Percentiles rank a stretch among this genome's conserved stretches.
phyloP scores from a whole-genome alignment of 1,140 invertebrate genomes.

The Ptiloglossa arizonensis region DNA sequence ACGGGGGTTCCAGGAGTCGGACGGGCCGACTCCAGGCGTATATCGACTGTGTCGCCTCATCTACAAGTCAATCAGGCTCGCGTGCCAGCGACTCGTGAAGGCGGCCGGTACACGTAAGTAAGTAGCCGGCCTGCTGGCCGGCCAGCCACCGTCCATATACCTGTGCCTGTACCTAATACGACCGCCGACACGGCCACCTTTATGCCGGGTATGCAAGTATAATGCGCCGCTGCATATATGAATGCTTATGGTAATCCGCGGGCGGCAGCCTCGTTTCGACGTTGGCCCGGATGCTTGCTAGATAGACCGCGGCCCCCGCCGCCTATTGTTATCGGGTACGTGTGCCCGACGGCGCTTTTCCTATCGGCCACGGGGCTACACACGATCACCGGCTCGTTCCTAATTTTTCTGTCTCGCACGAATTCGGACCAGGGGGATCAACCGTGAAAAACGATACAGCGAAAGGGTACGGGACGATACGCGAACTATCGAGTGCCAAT shows the following conservation, averaged over 20 bases:
- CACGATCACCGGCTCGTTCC: constrained; percentile 13
- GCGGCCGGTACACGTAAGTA: constrained; percentile 65
- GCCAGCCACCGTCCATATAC: constrained; percentile 45
- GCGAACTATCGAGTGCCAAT: too few species aligned
- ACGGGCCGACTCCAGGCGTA: constrained; percentile 59
- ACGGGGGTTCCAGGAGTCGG: constrained; percentile 47
- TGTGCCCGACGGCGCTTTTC: constrained; percentile 36
- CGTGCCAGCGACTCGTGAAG: constrained; percentile 77
- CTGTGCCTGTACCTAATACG: constrained; percentile 52
- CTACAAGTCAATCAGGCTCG: constrained; percentile 82
- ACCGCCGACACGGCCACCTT: constrained; percentile 64
- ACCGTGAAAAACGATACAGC: background rate
- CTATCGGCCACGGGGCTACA: constrained; percentile 25
- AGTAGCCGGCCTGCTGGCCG: constrained; percentile 61
- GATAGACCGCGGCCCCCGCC: constrained; percentile 66
- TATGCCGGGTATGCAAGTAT: constrained; percentile 77
- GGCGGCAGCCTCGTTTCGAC: constrained; percentile 74
- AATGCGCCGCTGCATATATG: constrained; percentile 79
- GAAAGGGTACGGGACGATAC: too few species aligned
- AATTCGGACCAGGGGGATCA: too few species aligned
- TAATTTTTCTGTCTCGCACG: background rate
- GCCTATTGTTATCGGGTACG: constrained; percentile 73
- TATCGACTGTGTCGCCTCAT: constrained; percentile 81
- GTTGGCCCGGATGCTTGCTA: constrained; percentile 67
- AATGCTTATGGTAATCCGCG: constrained; percentile 80